These are phyloP conservation scores for Nomada lathburiana DNA, from an alignment of 2,888 invertebrate species.

Conservation along the genomic window DNA sequence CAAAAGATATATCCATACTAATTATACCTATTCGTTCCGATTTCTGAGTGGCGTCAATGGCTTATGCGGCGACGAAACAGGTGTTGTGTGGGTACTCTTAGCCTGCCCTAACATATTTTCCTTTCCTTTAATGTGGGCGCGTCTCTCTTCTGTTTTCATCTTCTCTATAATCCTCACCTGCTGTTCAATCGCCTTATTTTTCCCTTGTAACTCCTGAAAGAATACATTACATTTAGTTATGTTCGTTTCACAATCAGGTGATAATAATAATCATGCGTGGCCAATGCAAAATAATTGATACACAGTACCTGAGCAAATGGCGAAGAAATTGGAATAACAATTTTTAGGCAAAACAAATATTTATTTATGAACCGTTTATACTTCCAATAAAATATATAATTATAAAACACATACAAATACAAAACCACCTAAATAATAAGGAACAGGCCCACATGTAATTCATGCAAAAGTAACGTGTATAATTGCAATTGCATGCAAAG, in stretches of 20 bases:
- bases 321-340: background rate
- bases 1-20: slow-evolving; percentile 1
- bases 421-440: background rate
- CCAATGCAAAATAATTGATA: background rate
- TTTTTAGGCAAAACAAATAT: background rate
- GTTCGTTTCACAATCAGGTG: background rate
- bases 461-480: too few species aligned
- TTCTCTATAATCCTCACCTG: slow-evolving; percentile 84
- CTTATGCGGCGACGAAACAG: slow-evolving; percentile 80
- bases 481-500: background rate
- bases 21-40: slow-evolving; percentile 80
- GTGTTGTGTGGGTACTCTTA: slow-evolving; percentile 74
- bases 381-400: background rate
- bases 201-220: slow-evolving; percentile 75
- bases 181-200: slow-evolving; percentile 73
- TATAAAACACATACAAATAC: background rate
- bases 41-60: slow-evolving; percentile 84
- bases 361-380: slow-evolving; percentile 4
- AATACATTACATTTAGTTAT: slow-evolving; percentile 12
- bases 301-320: background rate
- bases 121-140: slow-evolving; percentile 82
- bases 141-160: slow-evolving; percentile 80
- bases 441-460: too few species aligned
- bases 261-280: background rate
- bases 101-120: slow-evolving; percentile 84